These are phyloP conservation scores for Hetaerina titia DNA, from an alignment of 2,888 invertebrate species.

Conservation along the genomic window DNA sequence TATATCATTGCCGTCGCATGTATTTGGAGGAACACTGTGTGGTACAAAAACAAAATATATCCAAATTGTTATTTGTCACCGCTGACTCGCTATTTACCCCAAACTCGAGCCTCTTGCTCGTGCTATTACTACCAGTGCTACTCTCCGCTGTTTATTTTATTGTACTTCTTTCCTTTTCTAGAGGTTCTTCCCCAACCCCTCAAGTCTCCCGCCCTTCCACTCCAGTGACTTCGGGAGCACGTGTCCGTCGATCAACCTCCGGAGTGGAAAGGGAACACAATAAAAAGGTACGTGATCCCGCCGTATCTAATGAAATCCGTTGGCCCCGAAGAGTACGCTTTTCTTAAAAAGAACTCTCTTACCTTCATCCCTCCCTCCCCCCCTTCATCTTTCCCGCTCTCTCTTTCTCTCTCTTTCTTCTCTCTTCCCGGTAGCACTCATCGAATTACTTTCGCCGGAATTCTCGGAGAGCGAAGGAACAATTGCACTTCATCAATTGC, in stretches of 20 bases:
- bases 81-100: background rate
- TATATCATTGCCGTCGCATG: background rate
- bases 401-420: background rate
- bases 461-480: background rate
- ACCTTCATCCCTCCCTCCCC: background rate
- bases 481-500: constrained; percentile 27
- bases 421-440: background rate
- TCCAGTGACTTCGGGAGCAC: background rate
- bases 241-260: background rate
- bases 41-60: background rate
- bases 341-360: background rate
- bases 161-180: background rate
- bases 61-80: constrained; percentile 10
- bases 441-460: constrained; percentile 27
- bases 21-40: background rate
- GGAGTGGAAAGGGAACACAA: background rate
- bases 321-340: background rate
- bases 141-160: background rate
- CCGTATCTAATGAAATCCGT: constrained; percentile 7
- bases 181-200: background rate
- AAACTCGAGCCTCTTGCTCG: background rate
- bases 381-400: background rate
- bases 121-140: background rate
- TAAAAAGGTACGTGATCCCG: background rate
- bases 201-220: background rate